Evolutionary conservation across 1,140 invertebrate species (phyloP).

Genomic region (Cydia splendana): DNA sequence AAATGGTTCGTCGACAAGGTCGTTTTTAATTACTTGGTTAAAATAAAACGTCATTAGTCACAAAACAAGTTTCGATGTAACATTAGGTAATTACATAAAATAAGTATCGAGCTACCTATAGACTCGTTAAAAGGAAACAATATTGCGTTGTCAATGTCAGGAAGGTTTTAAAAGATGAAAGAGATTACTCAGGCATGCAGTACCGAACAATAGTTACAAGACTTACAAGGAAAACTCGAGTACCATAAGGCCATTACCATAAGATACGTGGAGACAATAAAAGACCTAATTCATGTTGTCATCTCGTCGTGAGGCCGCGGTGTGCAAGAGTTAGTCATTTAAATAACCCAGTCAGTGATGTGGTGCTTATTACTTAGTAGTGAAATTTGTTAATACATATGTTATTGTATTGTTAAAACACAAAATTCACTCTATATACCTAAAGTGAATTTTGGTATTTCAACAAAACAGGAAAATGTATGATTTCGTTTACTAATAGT

Average conservation of each 20-base stretch:
- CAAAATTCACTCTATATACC: too few species aligned
- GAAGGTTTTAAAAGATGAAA: slow-evolving; percentile 14
- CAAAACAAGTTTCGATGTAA: neutral
- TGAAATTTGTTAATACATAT: neutral
- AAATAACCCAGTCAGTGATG: neutral
- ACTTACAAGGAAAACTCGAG: slow-evolving; percentile 49
- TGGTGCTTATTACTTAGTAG: neutral
- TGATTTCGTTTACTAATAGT: neutral
- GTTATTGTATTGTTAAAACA: too few species aligned
- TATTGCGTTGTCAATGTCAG: neutral
- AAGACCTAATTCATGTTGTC: slow-evolving; percentile 41
- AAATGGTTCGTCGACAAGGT: neutral
- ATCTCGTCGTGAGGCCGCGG: slow-evolving; percentile 8
- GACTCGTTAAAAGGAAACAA: neutral
- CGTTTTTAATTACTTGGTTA: neutral
- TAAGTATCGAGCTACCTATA: neutral
- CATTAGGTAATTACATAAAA: neutral
- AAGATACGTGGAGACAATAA: slow-evolving; percentile 37
- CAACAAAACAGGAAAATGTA: neutral
- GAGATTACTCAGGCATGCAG: slow-evolving; percentile 8
- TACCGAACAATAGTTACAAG: slow-evolving; percentile 38
- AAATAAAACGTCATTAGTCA: neutral
- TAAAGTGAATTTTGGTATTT: neutral
- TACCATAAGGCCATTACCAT: slow-evolving; percentile 50
- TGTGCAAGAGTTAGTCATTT: neutral